Conservation (phyloP, 2,797 vertebrate species). For the Sciurus carolinensis region DNA sequence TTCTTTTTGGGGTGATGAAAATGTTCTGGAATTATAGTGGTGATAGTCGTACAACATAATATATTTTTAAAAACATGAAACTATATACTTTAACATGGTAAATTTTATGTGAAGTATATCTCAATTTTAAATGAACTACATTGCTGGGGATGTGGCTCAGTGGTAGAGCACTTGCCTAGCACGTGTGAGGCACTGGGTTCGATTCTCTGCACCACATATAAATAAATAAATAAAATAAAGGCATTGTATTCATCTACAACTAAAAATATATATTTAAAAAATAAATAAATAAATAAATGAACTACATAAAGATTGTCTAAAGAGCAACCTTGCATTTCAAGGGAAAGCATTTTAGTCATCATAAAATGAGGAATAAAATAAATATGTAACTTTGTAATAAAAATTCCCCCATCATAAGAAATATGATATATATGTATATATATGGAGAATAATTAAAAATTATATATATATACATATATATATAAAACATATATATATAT, state of each 20-base stretch:
- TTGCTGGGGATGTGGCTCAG: no score
- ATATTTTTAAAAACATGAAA: background rate
- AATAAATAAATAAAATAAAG: no score
- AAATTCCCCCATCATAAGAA: background rate
- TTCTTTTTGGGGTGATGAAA: background rate
- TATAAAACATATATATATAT: no score
- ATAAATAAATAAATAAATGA: background rate
- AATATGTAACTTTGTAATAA: background rate
- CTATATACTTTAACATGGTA: background rate
- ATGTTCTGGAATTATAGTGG: background rate
- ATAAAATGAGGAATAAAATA: background rate
- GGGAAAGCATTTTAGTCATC: conserved; percentile 38
- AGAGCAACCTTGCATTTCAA: conserved; percentile 37
- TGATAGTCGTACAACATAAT: background rate
- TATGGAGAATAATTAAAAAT: conserved; percentile 1
- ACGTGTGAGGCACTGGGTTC: no score
- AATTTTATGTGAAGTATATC: background rate
- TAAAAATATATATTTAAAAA: no score
- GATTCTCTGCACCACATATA: no score
- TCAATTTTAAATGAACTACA: conserved; percentile 13
- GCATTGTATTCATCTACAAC: no score
- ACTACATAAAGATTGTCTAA: conserved; percentile 27
- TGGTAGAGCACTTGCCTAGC: no score
- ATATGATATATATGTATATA: background rate
- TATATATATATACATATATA: no score